Base-by-base conservation (phyloP, 2,113 vertebrate species). In the Phoenicopterus ruber region DNA sequence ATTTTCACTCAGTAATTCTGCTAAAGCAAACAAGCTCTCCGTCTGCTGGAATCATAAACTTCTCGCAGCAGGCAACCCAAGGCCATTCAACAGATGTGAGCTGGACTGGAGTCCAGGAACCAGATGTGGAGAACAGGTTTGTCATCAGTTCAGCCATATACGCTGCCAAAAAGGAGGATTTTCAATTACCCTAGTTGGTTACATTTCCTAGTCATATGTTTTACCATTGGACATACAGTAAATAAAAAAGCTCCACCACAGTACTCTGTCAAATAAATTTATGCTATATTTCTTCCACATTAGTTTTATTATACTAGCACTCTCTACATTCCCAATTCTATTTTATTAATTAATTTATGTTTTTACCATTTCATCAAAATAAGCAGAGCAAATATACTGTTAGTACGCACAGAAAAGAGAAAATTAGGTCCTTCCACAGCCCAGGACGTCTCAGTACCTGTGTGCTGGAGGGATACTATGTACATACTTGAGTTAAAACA, bases 401-500 rank as follows among this genome's bases (percentile, higher is more conserved):
- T 28, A 26, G 22, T 7, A 52, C 46, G 71, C 9, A 34, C 7
- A 70, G 44, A 72, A 69, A 42, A 54, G 67, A 59, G 19, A 61
- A 36, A 8, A 69, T 21, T 66, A 61, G 5, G 28, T 80, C 36
- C n/a, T 63, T 63, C 28, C 34, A 57, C 13, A 72, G n/a, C 40
- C 50, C 8, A 34, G 32, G 40, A 31, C 32, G 17, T 36, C 50
- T 50, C 49, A n/a, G 18, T 34, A 83, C 25, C 25, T 21, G 20
- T 24, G 29, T 58, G 13, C 15, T 79, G 20, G 32, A 79, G 20
- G 11, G 13, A 47, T 36, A 42, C 4, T 44, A 17, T 25, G 32
- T 83, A 96, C 97, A 4, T 98, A 99, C 99, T 47, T 95, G 91
- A 91, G 98, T 98, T 78, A 97, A 88, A 93, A 99, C 90, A 95